phyloP scores from a whole-genome alignment of 2,113 vertebrate genomes.

The Tyto alba region DNA sequence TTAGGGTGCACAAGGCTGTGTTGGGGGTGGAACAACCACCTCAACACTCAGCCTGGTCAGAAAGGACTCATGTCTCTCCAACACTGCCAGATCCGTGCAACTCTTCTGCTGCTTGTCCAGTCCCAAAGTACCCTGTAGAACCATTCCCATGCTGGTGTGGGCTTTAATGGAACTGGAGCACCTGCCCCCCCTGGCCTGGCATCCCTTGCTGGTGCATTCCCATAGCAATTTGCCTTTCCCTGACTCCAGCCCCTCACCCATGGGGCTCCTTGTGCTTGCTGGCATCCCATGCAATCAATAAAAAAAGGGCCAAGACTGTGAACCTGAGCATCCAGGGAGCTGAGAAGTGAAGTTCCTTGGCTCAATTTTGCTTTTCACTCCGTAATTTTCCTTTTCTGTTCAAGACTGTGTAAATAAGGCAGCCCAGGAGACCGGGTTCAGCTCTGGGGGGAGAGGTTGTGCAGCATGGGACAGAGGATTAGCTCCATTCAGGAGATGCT shows the following conservation, averaged over 20 bases:
- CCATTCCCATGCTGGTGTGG: neutral
- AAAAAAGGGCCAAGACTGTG: neutral
- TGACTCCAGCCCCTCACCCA: neutral
- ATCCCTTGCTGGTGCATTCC: neutral
- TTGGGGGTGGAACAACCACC: neutral
- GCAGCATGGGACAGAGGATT: neutral
- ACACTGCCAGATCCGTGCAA: fast-evolving
- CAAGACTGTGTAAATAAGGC: neutral
- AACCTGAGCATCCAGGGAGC: neutral
- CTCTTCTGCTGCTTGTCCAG: neutral
- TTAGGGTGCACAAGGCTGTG: neutral
- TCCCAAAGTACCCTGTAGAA: neutral
- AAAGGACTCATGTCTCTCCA: neutral
- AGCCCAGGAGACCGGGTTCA: neutral
- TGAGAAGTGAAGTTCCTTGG: neutral
- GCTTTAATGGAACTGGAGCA: neutral
- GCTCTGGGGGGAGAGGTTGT: neutral
- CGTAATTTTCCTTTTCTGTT: neutral
- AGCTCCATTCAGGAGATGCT: fast-evolving
- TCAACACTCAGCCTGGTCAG: neutral
- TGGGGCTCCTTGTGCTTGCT: neutral
- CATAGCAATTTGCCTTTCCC: neutral
- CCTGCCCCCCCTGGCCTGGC: neutral
- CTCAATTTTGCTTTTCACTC: neutral
- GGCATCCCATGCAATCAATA: too few species aligned